Conservation (phyloP, 37 sponge, comb jelly and placozoan species). For the Ianthella basta region DNA sequence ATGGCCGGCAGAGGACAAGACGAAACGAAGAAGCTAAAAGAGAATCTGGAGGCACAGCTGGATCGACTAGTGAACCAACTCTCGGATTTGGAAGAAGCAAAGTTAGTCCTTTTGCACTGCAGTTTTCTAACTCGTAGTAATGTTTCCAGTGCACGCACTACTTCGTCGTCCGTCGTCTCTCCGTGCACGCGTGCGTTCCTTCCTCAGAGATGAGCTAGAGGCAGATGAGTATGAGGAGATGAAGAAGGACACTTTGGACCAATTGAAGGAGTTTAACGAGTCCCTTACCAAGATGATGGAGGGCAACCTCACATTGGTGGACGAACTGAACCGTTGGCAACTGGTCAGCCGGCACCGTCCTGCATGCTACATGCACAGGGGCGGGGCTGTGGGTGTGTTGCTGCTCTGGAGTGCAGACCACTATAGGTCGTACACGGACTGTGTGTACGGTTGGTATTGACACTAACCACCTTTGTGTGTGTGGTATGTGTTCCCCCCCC, state of each 20-base stretch:
- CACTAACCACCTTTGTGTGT: not conserved
- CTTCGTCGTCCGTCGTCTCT: too few species aligned
- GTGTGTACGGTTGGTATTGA: too few species aligned
- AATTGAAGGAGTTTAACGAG: constrained; percentile 92
- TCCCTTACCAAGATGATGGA: constrained; percentile 82
- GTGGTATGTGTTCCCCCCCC: not conserved
- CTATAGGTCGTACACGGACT: too few species aligned
- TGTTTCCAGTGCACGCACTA: not conserved
- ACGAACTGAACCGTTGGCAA: constrained; percentile 86
- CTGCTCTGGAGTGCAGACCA: too few species aligned
- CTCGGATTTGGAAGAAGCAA: constrained; percentile 92
- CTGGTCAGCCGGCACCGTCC: constrained; percentile 70
- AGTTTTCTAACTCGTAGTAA: not conserved
- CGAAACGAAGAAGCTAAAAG: constrained; percentile 85
- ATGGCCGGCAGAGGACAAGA: constrained; percentile 67
- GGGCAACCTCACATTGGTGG: constrained; percentile 90
- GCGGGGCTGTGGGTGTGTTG: not conserved
- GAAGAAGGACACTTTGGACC: constrained; percentile 89
- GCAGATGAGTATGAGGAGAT: constrained; percentile 94
- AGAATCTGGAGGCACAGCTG: constrained; percentile 94
- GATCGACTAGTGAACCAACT: constrained; percentile 96
- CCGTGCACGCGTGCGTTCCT: too few species aligned
- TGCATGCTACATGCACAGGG: not conserved
- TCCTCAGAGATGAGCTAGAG: constrained; percentile 88
- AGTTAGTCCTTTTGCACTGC: constrained; percentile 44